These are phyloP conservation scores for Drosophila parthenogenetica DNA, from an alignment of 2,888 invertebrate genomes.

Conservation along the genomic window DNA sequence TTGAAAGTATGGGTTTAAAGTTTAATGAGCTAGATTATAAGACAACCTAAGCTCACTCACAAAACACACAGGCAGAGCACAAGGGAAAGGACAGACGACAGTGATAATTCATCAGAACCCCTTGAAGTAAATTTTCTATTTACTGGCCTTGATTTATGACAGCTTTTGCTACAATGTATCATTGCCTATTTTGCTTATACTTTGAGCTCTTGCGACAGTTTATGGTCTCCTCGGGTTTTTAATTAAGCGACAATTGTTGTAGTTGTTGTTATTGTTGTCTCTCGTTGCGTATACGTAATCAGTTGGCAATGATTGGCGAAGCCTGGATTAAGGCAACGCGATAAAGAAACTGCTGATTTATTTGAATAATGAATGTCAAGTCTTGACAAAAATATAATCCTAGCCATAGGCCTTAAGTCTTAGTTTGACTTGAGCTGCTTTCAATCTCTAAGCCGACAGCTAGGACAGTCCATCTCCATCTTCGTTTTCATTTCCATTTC, in stretches of 20 bases:
- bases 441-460: constrained; percentile 28
- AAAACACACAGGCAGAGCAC: too few relatives aligned
- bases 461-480: background rate
- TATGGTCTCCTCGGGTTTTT: constrained; percentile 34
- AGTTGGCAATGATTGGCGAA: constrained; percentile 51
- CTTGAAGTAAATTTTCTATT: constrained; percentile 26
- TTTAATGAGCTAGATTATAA: constrained; percentile 53
- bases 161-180: constrained; percentile 22
- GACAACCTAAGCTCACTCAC: constrained; percentile 35
- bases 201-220: constrained; percentile 1
- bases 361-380: constrained; percentile 65
- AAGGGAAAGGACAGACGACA: background rate
- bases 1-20: constrained; percentile 44
- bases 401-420: constrained; percentile 27
- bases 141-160: constrained; percentile 30
- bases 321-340: constrained; percentile 50
- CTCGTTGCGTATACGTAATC: constrained; percentile 29
- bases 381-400: constrained; percentile 56
- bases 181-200: constrained; percentile 30
- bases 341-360: constrained; percentile 42
- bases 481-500: background rate
- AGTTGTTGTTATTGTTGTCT: constrained; percentile 20
- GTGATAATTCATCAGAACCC: constrained; percentile 14
- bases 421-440: constrained; percentile 41
- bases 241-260: constrained; percentile 60